Conservation (phyloP, 1,140 invertebrate genomes). For the Drosophila kikkawai region DNA sequence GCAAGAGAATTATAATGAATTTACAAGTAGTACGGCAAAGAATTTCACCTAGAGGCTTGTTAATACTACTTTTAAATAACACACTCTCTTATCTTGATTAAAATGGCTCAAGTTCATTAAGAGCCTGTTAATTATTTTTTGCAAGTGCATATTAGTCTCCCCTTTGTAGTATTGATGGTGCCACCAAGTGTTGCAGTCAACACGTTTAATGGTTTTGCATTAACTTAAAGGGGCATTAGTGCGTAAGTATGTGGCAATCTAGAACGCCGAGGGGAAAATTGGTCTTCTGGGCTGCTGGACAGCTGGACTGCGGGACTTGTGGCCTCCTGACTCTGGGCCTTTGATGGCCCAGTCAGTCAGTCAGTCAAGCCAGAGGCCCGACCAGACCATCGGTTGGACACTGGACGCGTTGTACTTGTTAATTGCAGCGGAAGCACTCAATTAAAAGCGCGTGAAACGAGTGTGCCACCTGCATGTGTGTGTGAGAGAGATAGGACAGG, state of each 20-base stretch:
- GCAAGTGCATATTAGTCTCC: conserved; percentile 16
- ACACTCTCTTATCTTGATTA: conserved; percentile 11
- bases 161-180: conserved; percentile 15
- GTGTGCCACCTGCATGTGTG: conserved; percentile 65
- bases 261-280: conserved; percentile 40
- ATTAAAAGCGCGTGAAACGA: conserved; percentile 83
- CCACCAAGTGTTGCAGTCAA: conserved; percentile 77
- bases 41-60: not conserved
- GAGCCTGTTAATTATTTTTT: not conserved
- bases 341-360: conserved; percentile 35
- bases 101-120: conserved; percentile 27
- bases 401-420: conserved; percentile 77
- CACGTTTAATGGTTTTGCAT: conserved; percentile 77
- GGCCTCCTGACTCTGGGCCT: conserved; percentile 16
- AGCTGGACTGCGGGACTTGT: conserved; percentile 11
- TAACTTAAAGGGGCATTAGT: conserved; percentile 77
- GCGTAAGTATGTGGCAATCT: conserved; percentile 77
- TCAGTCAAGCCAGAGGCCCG: conserved; percentile 5
- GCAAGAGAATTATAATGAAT: not conserved
- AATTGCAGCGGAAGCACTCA: conserved; percentile 83
- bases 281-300: conserved; percentile 6
- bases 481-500: not conserved
- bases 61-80: conserved; percentile 1
- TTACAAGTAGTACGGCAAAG: no score
- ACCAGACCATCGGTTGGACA: conserved; percentile 47